These are phyloP conservation scores for Agriopis marginaria DNA, from an alignment of 2,888 invertebrate species.

Conservation along the genomic window DNA sequence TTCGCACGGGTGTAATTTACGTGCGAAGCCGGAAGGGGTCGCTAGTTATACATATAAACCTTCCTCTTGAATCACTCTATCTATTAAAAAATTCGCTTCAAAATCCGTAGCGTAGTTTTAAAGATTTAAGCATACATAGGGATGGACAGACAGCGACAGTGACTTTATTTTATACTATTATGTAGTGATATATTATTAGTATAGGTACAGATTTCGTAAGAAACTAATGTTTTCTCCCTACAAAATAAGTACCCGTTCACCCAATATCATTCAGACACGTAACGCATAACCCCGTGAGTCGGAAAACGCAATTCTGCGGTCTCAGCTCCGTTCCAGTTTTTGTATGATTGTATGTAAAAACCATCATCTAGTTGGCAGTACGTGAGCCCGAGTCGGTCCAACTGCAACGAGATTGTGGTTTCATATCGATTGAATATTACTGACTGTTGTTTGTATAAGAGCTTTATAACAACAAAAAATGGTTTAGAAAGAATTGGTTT, in stretches of 20 bases:
- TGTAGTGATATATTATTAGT: too few relatives aligned
- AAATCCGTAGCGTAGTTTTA: too few relatives aligned
- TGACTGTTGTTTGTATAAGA: conserved; percentile 53
- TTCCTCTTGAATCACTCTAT: too few relatives aligned
- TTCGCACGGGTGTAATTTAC: too few relatives aligned
- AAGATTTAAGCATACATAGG: too few relatives aligned
- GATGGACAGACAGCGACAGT: too few relatives aligned
- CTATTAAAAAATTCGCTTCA: too few relatives aligned
- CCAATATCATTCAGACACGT: conserved; percentile 39
- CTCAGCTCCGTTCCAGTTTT: conserved; percentile 72
- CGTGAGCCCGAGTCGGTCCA: conserved; percentile 68
- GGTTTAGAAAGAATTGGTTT: conserved; percentile 20
- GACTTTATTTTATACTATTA: too few relatives aligned
- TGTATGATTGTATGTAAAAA: conserved; percentile 69
- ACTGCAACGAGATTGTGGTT: conserved; percentile 64
- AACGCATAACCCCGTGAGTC: conserved; percentile 42
- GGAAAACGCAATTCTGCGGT: conserved; percentile 71
- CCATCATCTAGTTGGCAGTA: conserved; percentile 69
- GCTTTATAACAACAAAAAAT: conserved; percentile 42
- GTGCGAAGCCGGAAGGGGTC: too few relatives aligned
- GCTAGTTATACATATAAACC: too few relatives aligned
- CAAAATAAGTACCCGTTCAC: conserved; percentile 7
- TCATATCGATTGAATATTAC: conserved; percentile 50
- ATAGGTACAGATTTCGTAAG: neutral
- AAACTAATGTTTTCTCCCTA: neutral